Evolutionary conservation across 2,888 invertebrate genomes (phyloP).

Genomic region (Priocnemis perturbator): DNA sequence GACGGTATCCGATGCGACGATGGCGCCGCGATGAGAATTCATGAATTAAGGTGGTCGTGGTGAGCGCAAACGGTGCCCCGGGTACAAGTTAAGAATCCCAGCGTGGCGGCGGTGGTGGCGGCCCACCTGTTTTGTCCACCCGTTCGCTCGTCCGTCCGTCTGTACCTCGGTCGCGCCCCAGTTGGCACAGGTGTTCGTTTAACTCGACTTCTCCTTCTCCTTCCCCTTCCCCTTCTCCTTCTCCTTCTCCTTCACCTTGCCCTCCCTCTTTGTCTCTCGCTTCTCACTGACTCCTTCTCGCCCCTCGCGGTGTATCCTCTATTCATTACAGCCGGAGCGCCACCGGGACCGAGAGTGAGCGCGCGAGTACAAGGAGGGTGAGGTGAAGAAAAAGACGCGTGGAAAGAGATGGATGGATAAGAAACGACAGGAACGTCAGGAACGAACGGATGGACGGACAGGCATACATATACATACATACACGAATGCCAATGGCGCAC

Average conservation of each 20-base stretch:
- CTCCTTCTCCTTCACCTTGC: slow-evolving; percentile 13
- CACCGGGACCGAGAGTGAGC: slow-evolving; percentile 47
- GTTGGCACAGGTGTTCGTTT: slow-evolving; percentile 74
- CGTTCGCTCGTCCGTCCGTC: slow-evolving; percentile 63
- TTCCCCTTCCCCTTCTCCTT: too few species aligned
- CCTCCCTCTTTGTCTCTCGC: slow-evolving; percentile 28
- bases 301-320: slow-evolving; percentile 16
- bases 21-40: slow-evolving; percentile 45
- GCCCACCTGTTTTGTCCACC: slow-evolving; percentile 73
- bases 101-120: slow-evolving; percentile 37
- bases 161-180: slow-evolving; percentile 70
- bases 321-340: slow-evolving; percentile 42
- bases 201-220: slow-evolving; percentile 54
- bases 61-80: slow-evolving; percentile 34
- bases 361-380: slow-evolving; percentile 2
- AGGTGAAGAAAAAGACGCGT: slow-evolving; percentile 14
- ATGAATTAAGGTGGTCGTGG: slow-evolving; percentile 40
- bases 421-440: slow-evolving; percentile 12
- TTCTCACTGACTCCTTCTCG: slow-evolving; percentile 23
- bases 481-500: background rate
- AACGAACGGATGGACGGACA: slow-evolving; percentile 13
- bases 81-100: slow-evolving; percentile 62
- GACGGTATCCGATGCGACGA: background rate
- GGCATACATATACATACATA: background rate
- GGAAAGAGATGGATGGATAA: slow-evolving; percentile 39